Evolutionary conservation across 1,140 invertebrate genomes (phyloP).

Genomic region (Trialeurodes vaporariorum): DNA sequence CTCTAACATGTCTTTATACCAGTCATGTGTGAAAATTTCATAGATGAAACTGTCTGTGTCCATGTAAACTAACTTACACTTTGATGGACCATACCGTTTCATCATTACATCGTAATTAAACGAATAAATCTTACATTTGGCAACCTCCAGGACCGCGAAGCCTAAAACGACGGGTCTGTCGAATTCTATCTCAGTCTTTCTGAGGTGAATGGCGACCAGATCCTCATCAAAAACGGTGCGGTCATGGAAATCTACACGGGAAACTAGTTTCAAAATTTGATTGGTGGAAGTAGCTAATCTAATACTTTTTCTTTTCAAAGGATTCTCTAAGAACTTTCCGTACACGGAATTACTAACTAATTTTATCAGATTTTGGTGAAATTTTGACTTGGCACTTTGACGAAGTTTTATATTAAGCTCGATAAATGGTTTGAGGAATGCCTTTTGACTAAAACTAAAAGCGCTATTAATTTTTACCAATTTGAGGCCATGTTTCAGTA

Average conservation of each 20-base stretch:
- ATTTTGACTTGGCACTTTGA: no score
- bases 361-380: no score
- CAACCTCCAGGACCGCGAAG: neutral
- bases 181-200: neutral
- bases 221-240: neutral
- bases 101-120: neutral
- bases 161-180: neutral
- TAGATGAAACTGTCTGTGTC: conserved; percentile 2
- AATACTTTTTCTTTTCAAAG: no score
- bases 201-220: neutral
- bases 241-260: neutral
- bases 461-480: no score
- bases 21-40: neutral
- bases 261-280: neutral
- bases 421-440: no score
- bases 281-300: neutral
- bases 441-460: no score
- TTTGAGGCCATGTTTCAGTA: no score
- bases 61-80: neutral
- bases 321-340: no score
- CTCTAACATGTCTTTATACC: neutral
- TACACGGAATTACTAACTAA: no score
- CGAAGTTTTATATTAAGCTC: no score
- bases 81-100: neutral
- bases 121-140: neutral